A percentile compares a stretch with the other conserved stretches of the same genome.
Conservation (phyloP, 2,888 invertebrate genomes). For the Danaus chrysippus region DNA sequence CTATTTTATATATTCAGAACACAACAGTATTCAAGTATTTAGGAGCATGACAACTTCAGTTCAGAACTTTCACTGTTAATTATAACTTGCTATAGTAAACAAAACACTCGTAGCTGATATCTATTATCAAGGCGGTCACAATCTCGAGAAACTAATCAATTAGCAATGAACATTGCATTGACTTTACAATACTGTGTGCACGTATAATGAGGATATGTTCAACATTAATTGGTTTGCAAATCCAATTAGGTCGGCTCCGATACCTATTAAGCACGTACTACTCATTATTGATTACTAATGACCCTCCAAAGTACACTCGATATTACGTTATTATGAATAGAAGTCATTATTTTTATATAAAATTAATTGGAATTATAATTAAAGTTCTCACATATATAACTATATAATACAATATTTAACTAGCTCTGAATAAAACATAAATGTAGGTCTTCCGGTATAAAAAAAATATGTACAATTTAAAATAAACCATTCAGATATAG, state of each 20-base stretch:
- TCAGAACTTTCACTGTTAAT: not conserved
- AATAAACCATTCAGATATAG: no score
- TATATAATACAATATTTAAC: no score
- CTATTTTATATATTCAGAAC: no score
- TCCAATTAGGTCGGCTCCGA: slow-evolving; percentile 67
- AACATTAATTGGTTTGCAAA: slow-evolving; percentile 74
- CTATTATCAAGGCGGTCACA: slow-evolving; percentile 23
- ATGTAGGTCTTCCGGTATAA: no score
- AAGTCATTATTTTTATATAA: not conserved
- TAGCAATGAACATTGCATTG: slow-evolving; percentile 58
- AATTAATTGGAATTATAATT: no score
- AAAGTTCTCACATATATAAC: no score
- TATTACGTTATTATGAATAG: slow-evolving; percentile 7
- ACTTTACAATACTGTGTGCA: slow-evolving; percentile 60
- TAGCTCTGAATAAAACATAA: no score
- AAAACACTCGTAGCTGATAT: slow-evolving; percentile 8
- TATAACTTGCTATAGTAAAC: not conserved
- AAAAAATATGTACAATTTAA: no score
- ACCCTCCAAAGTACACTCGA: slow-evolving; percentile 43
- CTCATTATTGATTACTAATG: slow-evolving; percentile 73
- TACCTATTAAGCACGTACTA: slow-evolving; percentile 66
- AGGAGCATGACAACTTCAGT: not conserved
- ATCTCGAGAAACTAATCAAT: slow-evolving; percentile 53
- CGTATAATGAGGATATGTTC: slow-evolving; percentile 65
- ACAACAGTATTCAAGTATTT: no score